Evolutionary conservation across 1,140 invertebrate genomes (phyloP).

Genomic region (Macrostomum lignano): DNA sequence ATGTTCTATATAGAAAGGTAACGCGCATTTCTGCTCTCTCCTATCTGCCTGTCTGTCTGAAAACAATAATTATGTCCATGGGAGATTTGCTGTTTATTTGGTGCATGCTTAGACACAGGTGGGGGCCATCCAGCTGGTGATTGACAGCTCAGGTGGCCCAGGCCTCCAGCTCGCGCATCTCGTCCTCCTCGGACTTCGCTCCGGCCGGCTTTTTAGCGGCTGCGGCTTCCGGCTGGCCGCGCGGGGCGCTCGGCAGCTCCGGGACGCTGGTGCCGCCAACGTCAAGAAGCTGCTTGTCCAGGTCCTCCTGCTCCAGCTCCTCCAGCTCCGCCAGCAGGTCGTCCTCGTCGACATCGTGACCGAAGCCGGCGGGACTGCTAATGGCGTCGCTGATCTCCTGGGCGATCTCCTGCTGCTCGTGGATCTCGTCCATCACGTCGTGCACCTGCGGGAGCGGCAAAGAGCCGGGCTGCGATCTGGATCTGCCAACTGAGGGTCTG

Average conservation of each 20-base stretch:
- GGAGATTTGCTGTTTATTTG: no score
- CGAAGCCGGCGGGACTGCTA: constrained; percentile 73
- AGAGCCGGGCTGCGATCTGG: no score
- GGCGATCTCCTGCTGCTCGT: constrained; percentile 91
- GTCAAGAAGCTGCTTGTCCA: constrained; percentile 31
- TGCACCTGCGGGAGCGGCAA: no score
- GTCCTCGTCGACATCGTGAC: constrained; percentile 12
- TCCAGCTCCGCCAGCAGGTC: constrained; percentile 30
- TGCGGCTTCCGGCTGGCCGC: constrained; percentile 21
- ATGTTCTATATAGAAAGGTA: no score
- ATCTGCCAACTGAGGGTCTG: no score
- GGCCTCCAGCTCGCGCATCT: neutral
- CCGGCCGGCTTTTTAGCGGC: neutral
- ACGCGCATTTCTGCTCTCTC: no score
- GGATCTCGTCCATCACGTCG: constrained; percentile 97
- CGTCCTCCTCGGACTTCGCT: neutral
- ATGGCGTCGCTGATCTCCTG: constrained; percentile 94
- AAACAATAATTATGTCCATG: no score
- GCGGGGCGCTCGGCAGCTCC: constrained; percentile 3
- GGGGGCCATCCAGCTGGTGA: no score
- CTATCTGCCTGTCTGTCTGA: no score
- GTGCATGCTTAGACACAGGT: no score
- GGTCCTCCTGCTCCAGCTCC: constrained; percentile 32
- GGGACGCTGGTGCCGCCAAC: constrained; percentile 16
- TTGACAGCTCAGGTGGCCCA: constrained; percentile 1